These are phyloP conservation scores for Orientallactaga bullata DNA, from an alignment of 2,113 vertebrate genomes.

Conservation along the genomic window DNA sequence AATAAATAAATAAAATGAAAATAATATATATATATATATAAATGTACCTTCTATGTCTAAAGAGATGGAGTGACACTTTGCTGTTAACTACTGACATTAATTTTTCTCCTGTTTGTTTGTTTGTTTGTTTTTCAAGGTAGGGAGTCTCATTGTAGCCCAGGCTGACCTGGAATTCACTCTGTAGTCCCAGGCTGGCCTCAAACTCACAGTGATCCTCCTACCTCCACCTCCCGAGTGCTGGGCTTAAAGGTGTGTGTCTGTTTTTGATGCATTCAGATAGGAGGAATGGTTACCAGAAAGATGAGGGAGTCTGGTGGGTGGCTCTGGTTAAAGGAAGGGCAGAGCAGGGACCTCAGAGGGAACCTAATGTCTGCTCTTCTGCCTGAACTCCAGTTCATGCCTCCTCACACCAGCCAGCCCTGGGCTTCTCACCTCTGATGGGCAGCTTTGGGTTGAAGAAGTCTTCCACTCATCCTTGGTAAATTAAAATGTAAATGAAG, in stretches of 20 bases:
- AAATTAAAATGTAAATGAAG: slow-evolving; percentile 40
- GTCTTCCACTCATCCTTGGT: background rate
- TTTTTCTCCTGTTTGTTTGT: background rate
- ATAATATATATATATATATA: background rate
- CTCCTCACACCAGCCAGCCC: background rate
- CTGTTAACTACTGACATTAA: slow-evolving; percentile 54
- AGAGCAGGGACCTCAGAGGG: background rate
- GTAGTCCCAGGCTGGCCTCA: too few species aligned
- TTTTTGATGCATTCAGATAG: background rate
- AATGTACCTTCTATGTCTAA: slow-evolving; percentile 3
- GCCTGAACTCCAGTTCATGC: background rate
- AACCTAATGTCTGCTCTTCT: background rate
- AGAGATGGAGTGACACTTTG: background rate
- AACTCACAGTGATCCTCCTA: too few species aligned
- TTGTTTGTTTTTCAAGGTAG: too few species aligned
- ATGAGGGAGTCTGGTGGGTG: background rate
- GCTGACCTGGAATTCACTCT: too few species aligned
- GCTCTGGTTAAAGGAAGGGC: background rate
- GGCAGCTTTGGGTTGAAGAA: background rate
- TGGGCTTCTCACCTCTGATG: background rate
- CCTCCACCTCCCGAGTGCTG: too few species aligned
- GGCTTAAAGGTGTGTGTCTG: too few species aligned
- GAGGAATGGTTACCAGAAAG: background rate
- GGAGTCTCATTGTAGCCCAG: too few species aligned
- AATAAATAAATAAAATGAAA: too few species aligned